Conservation (phyloP, 2,113 vertebrate genomes). For the Stegostoma tigrinum region DNA sequence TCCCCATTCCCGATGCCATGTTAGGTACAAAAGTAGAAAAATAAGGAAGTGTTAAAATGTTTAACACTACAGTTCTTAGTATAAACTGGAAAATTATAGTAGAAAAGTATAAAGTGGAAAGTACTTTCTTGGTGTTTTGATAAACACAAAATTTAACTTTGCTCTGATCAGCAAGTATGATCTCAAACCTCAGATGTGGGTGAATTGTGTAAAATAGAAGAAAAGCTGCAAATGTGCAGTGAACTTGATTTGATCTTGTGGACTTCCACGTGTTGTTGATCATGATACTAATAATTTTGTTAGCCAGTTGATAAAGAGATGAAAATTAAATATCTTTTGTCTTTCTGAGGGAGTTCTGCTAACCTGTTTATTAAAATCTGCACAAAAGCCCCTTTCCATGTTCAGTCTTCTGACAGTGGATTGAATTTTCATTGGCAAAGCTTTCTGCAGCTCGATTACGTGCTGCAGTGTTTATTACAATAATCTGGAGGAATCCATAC, state of each 20-base stretch:
- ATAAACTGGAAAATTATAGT: too few species aligned
- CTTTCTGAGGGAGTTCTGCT: background rate
- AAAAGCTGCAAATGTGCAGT: background rate
- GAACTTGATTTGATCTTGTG: background rate
- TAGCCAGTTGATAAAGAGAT: background rate
- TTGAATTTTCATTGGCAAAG: background rate
- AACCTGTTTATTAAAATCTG: background rate
- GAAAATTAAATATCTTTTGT: background rate
- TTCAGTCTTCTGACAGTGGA: background rate
- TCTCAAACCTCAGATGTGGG: background rate
- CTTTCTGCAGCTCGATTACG: background rate
- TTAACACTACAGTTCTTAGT: too few species aligned
- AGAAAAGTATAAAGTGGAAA: too few species aligned
- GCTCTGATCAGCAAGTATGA: background rate
- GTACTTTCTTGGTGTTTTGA: background rate
- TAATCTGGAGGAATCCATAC: background rate
- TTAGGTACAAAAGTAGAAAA: too few species aligned
- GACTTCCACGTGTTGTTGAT: background rate
- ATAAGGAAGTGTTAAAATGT: too few species aligned
- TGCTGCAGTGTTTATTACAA: background rate
- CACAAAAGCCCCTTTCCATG: background rate
- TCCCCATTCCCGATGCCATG: too few species aligned
- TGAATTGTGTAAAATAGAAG: background rate
- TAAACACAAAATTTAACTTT: slow-evolving; percentile 17
- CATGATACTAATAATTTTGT: background rate